Percentiles rank a stretch among this genome's conserved stretches.
phyloP scores from a whole-genome alignment of 2,888 invertebrate species.

The Eilema depressum region DNA sequence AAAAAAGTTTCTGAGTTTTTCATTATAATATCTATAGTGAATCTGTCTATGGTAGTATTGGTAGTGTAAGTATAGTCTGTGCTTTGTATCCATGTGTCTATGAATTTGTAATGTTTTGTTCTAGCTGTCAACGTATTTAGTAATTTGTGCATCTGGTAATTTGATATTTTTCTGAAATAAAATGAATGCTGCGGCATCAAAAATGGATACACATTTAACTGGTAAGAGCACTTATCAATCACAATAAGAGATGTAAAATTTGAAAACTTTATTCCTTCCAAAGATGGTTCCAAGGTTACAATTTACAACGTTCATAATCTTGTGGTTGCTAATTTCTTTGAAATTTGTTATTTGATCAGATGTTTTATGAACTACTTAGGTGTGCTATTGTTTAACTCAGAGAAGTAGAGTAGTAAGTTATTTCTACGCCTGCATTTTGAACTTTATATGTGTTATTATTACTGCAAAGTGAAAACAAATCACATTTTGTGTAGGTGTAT shows the following conservation, averaged over 20 bases:
- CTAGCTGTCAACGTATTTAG: slow-evolving; percentile 14
- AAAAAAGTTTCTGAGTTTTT: too few species aligned
- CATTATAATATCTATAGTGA: too few species aligned
- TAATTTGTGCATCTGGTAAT: slow-evolving; percentile 40
- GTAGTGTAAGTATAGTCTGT: neutral
- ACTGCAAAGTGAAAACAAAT: neutral
- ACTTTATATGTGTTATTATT: neutral
- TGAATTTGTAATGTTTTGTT: slow-evolving; percentile 20
- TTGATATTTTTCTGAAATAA: slow-evolving; percentile 48
- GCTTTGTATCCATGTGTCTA: slow-evolving; percentile 30
- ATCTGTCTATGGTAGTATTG: too few species aligned
- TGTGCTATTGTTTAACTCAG: neutral
- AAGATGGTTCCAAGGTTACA: slow-evolving; percentile 13
- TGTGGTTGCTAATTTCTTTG: neutral
- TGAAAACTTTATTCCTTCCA: neutral
- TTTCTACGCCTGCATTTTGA: neutral
- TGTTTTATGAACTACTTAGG: neutral
- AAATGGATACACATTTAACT: slow-evolving; percentile 76
- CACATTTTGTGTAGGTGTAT: neutral
- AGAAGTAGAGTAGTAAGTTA: neutral
- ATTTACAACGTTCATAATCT: neutral
- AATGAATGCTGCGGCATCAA: slow-evolving; percentile 54
- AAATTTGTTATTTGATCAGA: neutral
- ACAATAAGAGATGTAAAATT: neutral
- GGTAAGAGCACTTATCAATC: slow-evolving; percentile 55